Conservation (phyloP, 1,140 invertebrate species). For the Mercenaria mercenaria region DNA sequence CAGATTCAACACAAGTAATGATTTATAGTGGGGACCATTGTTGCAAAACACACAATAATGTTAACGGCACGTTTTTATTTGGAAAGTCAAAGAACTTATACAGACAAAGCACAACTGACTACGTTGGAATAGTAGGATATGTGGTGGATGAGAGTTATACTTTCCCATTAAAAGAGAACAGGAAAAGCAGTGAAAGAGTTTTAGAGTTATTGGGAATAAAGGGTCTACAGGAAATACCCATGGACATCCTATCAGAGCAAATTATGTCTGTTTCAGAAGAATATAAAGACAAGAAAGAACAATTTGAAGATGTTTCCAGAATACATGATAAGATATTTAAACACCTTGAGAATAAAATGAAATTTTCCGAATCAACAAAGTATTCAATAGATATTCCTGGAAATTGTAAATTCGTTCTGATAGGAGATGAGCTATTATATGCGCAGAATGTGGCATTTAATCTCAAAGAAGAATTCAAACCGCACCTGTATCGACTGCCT, state of each 20-base stretch:
- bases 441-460: constrained; percentile 17
- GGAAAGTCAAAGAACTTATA: constrained; percentile 15
- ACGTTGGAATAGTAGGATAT: background rate
- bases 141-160: constrained; percentile 12
- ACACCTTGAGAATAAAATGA: background rate
- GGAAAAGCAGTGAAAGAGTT: background rate
- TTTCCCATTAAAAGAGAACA: background rate
- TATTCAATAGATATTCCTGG: background rate
- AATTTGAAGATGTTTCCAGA: background rate
- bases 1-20: background rate
- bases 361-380: background rate
- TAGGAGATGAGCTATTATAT: constrained; percentile 11
- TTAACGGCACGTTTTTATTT: background rate
- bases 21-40: background rate
- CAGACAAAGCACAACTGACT: background rate
- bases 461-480: background rate
- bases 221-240: background rate
- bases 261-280: background rate
- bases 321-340: constrained; percentile 1
- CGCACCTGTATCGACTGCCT: background rate
- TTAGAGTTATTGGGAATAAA: background rate
- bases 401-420: background rate
- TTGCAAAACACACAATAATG: background rate
- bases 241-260: background rate
- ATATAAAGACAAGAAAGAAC: background rate